phyloP scores from a whole-genome alignment of 2,888 invertebrate species.

The Seira ritae region DNA sequence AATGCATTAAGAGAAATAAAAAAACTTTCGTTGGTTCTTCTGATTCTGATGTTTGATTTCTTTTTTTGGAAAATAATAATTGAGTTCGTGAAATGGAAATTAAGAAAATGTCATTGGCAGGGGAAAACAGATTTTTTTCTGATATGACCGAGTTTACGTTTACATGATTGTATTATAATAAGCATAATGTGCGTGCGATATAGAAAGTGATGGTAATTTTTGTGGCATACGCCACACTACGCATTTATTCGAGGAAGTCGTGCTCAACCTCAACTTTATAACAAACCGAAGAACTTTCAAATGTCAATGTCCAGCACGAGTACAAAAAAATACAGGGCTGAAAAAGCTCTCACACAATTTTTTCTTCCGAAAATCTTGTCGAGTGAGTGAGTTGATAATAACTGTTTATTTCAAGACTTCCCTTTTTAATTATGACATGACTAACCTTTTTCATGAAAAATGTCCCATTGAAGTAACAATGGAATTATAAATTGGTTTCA shows the following conservation, averaged over 20 bases:
- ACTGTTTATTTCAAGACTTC: background rate
- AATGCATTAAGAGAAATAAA: conserved; percentile 5
- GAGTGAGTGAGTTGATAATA: background rate
- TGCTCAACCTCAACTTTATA: too few relatives aligned
- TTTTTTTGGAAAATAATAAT: background rate
- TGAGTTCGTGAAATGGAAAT: conserved; percentile 12
- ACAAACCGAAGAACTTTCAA: too few relatives aligned
- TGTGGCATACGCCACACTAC: too few relatives aligned
- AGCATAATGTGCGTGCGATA: conserved; percentile 9
- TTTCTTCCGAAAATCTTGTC: background rate
- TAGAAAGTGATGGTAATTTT: conserved; percentile 9
- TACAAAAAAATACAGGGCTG: too few relatives aligned
- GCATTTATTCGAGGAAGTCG: background rate
- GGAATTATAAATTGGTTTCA: background rate
- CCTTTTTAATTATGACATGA: background rate
- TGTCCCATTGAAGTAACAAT: background rate
- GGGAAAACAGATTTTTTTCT: background rate
- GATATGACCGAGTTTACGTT: background rate
- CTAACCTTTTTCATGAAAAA: background rate
- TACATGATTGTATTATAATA: too few relatives aligned
- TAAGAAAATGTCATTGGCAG: conserved; percentile 2
- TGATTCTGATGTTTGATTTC: too few relatives aligned
- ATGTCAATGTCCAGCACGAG: background rate
- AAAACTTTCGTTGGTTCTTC: background rate
- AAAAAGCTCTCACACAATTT: too few relatives aligned